These are phyloP conservation scores for Bufo bufo DNA, from an alignment of 2,113 vertebrate genomes.

Conservation along the genomic window DNA sequence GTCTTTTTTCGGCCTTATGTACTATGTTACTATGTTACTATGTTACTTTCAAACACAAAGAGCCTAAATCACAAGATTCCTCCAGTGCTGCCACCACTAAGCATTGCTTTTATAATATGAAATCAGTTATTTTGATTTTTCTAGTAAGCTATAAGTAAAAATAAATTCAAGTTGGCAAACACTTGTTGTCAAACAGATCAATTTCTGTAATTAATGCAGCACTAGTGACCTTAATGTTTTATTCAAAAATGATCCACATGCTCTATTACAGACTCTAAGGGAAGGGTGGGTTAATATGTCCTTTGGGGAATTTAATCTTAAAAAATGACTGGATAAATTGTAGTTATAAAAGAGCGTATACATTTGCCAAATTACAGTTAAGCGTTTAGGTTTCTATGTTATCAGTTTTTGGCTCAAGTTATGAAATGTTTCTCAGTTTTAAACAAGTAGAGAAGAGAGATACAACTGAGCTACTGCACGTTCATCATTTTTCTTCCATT, in stretches of 20 bases:
- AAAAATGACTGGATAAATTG: slow-evolving; percentile 41
- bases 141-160: neutral
- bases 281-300: slow-evolving; percentile 5
- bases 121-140: no score
- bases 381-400: slow-evolving; percentile 44
- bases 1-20: no score
- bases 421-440: slow-evolving; percentile 50
- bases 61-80: no score
- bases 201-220: neutral
- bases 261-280: slow-evolving; percentile 15
- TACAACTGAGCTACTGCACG: slow-evolving; percentile 41
- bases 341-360: slow-evolving; percentile 2
- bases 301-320: slow-evolving; percentile 50
- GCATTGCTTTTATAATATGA: no score
- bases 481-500: slow-evolving; percentile 46
- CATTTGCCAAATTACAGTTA: slow-evolving; percentile 42
- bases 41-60: no score
- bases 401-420: slow-evolving; percentile 50
- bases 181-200: neutral
- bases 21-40: no score
- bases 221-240: neutral
- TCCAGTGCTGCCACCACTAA: no score
- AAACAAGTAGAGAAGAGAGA: slow-evolving; percentile 25
- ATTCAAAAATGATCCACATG: slow-evolving; percentile 13
- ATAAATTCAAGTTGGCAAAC: neutral